Base-by-base conservation (phyloP, 2,113 vertebrate species). In the Athene noctua region DNA sequence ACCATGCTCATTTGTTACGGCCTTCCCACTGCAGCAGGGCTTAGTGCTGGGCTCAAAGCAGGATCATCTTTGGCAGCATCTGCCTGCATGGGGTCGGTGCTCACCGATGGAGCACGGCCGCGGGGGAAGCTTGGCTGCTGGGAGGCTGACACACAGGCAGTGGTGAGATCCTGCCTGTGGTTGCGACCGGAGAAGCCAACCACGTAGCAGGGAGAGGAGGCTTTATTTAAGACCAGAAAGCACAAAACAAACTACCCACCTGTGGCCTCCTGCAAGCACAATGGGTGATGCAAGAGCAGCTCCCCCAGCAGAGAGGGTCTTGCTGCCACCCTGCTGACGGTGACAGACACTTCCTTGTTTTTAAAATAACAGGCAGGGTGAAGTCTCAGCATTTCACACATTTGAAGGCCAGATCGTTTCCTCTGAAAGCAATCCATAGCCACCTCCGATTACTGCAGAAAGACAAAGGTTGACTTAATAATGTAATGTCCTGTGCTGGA, bases 21-120 rank as follows among this genome's bases (percentile, higher is more conserved):
- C 49, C 27, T 82, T 71, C 42, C 36, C 38, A 13, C 84, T n/a
- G 51, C 47, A 42, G 29, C 78, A 36, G 58, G 34, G 40, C 63
- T 65, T 51, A 32, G 26, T 46, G 44, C 51, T n/a, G 40, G 44
- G 47, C 57, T 57, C 59, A 40, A n/a, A 25, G 36, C 44, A 59
- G 55, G 34, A 42, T 27, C 63, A 40, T 47, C 42, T 59, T 38
- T 72, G 49, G 36, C 10, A 11, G 32, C 63, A 70, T 38, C 32
- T n/a, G 54, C 42, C 32, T 15, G 13, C 1, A 0, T 1, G 2
- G 62, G 47, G 57, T 23, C 0, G 0, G 15, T 27, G 27, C 47
- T 83, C 21, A 4, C 13, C 0, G 0, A 5, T 1, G 1, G 40
- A 27, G 26, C 6, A 1, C 9, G 42, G 75, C 34, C 6, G 1